Conservation (phyloP, 2,797 vertebrate species). For the Podarcis siculus region DNA sequence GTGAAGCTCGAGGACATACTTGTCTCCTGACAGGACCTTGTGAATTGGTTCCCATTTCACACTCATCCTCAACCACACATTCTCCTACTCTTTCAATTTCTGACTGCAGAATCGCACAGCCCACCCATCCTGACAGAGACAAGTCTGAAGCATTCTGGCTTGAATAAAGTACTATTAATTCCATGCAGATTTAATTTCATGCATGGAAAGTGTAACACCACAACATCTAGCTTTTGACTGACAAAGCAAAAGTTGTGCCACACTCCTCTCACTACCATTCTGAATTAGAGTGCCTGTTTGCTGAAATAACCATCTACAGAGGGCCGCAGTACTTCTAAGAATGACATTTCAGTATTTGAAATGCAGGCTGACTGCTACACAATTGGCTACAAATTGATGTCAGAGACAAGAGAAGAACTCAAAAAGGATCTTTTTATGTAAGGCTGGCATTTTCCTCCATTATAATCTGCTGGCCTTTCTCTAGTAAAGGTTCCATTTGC, state of each 20-base stretch:
- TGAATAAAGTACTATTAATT: conserved; percentile 31
- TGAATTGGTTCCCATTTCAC: too few species aligned
- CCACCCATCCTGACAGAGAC: too few species aligned
- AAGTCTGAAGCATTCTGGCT: neutral
- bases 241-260: neutral
- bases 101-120: too few species aligned
- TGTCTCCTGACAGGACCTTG: too few species aligned
- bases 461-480: neutral
- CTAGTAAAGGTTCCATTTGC: neutral
- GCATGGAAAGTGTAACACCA: neutral
- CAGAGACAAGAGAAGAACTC: conserved; percentile 16
- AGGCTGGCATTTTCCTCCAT: conserved; percentile 33
- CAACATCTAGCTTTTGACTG: conserved; percentile 8
- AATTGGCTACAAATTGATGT: conserved; percentile 53
- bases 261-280: neutral
- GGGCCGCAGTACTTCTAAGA: neutral
- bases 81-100: too few species aligned
- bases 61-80: too few species aligned
- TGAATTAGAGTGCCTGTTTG: conserved; percentile 2
- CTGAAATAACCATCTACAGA: conserved; percentile 42
- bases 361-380: conserved; percentile 28
- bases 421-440: neutral
- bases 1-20: too few species aligned
- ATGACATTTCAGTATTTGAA: conserved; percentile 37
- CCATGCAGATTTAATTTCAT: neutral